Evolutionary conservation across 1,140 invertebrate species (phyloP).

Genomic region (Rhysida immarginata): DNA sequence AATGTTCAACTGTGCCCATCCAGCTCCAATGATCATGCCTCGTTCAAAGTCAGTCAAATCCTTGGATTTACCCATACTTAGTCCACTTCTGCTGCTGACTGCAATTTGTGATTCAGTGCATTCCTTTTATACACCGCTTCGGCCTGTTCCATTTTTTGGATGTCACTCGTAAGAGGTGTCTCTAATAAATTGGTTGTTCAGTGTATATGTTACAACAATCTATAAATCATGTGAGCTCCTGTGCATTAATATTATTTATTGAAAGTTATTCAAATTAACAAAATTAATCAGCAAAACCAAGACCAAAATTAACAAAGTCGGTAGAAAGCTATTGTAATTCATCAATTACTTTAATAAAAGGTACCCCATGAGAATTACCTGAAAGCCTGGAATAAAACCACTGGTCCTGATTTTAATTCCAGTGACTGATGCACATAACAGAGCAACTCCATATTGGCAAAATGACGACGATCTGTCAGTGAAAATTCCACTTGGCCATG

Average conservation of each 20-base stretch:
- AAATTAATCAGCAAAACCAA: neutral
- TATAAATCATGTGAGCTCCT: neutral
- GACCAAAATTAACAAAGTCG: neutral
- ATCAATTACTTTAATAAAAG: neutral
- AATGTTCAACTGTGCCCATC: no score
- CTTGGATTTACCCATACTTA: no score
- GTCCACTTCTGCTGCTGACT: no score
- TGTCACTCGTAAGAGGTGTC: no score
- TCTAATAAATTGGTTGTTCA: no score
- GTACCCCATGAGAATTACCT: slow-evolving; percentile 14
- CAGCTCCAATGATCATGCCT: no score
- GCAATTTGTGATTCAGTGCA: no score
- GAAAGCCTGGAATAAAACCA: slow-evolving; percentile 14
- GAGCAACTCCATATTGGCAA: slow-evolving; percentile 50
- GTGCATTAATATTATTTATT: neutral
- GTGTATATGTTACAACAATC: neutral
- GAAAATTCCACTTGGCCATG: slow-evolving; percentile 39
- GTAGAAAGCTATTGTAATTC: neutral
- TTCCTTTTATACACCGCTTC: no score
- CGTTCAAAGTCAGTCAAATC: no score
- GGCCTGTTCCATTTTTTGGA: neutral
- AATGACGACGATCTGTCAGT: slow-evolving; percentile 43
- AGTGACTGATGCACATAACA: slow-evolving; percentile 46
- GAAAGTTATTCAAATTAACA: neutral
- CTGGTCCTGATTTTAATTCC: slow-evolving; percentile 20